These are phyloP conservation scores for Callionymus lyra DNA, from an alignment of 2,113 vertebrate species.

Conservation along the genomic window DNA sequence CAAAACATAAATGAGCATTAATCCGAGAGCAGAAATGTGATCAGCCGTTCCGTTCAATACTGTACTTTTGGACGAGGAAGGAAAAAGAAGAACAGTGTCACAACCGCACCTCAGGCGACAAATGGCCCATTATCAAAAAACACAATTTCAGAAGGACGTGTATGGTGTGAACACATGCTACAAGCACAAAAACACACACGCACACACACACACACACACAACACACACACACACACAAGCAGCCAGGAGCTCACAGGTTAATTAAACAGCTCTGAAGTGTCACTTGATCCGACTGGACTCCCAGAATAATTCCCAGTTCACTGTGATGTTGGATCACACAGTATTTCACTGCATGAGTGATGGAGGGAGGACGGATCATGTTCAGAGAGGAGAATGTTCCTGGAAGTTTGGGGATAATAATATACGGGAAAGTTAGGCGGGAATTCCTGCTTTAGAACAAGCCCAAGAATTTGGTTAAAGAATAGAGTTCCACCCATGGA, in stretches of 20 bases:
- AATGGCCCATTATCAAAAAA: slow-evolving; percentile 60
- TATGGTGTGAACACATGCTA: not conserved
- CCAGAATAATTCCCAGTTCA: slow-evolving; percentile 1
- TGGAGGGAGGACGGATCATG: no score
- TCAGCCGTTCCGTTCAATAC: no score
- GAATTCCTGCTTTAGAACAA: no score
- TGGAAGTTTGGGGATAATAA: no score
- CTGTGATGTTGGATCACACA: not conserved
- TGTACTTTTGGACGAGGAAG: no score
- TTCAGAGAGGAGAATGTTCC: no score
- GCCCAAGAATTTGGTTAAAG: no score
- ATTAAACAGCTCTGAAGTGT: slow-evolving; percentile 15
- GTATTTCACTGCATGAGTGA: no score
- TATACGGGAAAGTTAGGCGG: no score
- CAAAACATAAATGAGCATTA: no score
- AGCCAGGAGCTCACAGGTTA: not conserved
- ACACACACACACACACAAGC: not conserved
- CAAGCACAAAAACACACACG: slow-evolving; percentile 1
- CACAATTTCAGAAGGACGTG: slow-evolving; percentile 1
- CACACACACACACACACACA: not conserved
- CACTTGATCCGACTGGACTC: slow-evolving; percentile 10
- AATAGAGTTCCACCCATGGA: no score
- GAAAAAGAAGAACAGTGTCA: slow-evolving; percentile 55
- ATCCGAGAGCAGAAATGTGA: no score
- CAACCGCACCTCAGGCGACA: slow-evolving; percentile 54